Conservation (phyloP, 2,113 vertebrate genomes). For the Thalassoma bifasciatum region DNA sequence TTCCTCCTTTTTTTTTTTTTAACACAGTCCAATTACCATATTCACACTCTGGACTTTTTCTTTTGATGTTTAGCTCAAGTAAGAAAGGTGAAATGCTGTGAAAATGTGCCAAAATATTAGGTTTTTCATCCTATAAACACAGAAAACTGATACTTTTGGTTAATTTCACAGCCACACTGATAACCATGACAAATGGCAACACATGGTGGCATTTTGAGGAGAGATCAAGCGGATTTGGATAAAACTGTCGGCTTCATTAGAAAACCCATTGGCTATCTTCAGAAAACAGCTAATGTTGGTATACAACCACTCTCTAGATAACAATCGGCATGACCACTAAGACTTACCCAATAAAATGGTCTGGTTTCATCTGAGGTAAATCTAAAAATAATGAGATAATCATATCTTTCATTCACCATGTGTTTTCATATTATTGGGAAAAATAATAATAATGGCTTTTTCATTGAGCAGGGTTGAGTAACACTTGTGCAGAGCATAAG, state of each 20-base stretch:
- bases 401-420: no score
- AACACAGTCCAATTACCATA: neutral
- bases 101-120: neutral
- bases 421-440: no score
- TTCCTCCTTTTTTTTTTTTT: neutral
- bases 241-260: neutral
- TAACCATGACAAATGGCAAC: neutral
- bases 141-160: neutral
- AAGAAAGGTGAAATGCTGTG: neutral
- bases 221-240: no score
- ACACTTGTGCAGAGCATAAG: no score
- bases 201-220: neutral
- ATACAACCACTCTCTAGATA: no score
- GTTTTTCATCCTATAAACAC: neutral
- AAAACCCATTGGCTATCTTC: neutral
- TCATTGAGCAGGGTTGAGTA: no score
- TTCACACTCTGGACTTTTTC: neutral
- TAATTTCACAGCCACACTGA: neutral
- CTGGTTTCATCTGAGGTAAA: no score
- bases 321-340: no score
- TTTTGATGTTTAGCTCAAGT: neutral
- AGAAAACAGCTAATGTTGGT: neutral
- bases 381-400: no score
- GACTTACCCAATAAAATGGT: no score
- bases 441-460: no score